Conservation (phyloP, 2,113 vertebrate genomes). For the Urocynchramus pylzowi region DNA sequence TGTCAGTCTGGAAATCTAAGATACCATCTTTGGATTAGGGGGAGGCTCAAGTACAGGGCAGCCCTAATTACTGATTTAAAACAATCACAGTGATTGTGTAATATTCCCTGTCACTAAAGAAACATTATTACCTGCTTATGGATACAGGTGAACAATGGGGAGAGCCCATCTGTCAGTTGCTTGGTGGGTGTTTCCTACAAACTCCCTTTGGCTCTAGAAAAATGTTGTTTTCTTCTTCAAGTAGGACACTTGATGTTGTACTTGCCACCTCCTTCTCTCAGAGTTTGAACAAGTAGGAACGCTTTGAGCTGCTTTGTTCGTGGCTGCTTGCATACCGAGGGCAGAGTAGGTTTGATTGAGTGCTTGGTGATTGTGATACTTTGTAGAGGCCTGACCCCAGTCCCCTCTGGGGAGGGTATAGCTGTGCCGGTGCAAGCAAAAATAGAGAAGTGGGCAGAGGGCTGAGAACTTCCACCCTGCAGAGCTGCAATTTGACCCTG, state of each 20-base stretch:
- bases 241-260: background rate
- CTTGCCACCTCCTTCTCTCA: background rate
- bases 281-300: background rate
- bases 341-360: background rate
- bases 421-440: background rate
- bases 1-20: slow-evolving; percentile 15
- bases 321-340: background rate
- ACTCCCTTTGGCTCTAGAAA: background rate
- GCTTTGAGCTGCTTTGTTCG: background rate
- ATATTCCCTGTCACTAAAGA: background rate
- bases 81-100: background rate
- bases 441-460: background rate
- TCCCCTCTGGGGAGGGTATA: background rate
- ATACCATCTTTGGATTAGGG: background rate
- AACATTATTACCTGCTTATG: background rate
- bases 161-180: background rate
- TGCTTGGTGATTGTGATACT: background rate
- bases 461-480: background rate
- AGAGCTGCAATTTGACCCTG: background rate
- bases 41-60: background rate
- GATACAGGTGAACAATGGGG: background rate
- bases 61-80: background rate
- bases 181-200: background rate
- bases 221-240: background rate
- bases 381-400: background rate